These are phyloP conservation scores for Pachyuromys duprasi DNA, from an alignment of 2,797 vertebrate genomes.

Conservation along the genomic window DNA sequence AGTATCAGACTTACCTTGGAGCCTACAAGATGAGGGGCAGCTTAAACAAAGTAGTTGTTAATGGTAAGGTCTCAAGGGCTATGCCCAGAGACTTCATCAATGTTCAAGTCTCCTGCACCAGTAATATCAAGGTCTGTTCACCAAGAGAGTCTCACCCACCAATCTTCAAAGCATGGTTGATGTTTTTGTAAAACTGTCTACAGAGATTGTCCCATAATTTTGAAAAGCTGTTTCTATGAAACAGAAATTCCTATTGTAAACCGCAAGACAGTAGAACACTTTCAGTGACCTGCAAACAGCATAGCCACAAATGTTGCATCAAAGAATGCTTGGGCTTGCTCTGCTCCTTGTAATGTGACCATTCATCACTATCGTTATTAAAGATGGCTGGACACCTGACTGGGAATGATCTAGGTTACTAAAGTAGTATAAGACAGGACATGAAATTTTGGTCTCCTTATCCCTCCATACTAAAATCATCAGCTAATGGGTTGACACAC, in stretches of 20 bases:
- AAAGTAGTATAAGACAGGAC: not conserved
- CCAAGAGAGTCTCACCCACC: not conserved
- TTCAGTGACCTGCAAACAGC: not conserved
- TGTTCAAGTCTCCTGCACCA: not conserved
- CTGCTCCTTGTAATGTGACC: not conserved
- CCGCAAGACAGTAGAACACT: not conserved
- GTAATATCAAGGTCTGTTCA: not conserved
- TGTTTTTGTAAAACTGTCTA: not conserved
- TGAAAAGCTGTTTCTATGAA: not conserved
- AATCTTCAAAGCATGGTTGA: not conserved
- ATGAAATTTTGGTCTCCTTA: not conserved
- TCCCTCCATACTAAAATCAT: not conserved
- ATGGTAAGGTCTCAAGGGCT: not conserved
- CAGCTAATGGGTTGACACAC: not conserved
- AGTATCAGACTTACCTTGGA: not conserved
- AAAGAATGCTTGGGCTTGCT: not conserved
- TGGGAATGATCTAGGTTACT: not conserved
- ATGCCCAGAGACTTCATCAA: not conserved
- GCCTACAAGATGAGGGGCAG: not conserved
- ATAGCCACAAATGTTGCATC: not conserved
- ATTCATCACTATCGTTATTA: not conserved
- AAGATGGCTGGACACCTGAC: not conserved
- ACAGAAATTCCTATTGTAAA: not conserved
- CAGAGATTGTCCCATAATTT: slow-evolving; percentile 8
- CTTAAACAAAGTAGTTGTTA: not conserved